Evolutionary conservation across 2,797 vertebrate species (phyloP).

Genomic region (Sphenodon punctatus): DNA sequence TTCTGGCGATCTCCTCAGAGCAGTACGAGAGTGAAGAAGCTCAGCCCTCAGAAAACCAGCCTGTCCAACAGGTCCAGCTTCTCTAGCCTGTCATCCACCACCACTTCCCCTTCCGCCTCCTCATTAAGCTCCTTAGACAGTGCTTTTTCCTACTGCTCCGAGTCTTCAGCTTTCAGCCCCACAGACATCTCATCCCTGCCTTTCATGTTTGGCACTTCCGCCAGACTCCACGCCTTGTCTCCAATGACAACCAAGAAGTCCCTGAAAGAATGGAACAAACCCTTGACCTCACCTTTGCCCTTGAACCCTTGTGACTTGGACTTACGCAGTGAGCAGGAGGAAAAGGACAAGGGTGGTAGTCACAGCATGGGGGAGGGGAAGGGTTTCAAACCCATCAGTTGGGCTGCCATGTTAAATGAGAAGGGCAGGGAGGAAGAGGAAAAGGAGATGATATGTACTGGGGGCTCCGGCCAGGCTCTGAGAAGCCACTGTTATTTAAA

Average conservation of each 20-base stretch:
- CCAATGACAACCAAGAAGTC: conserved; percentile 63
- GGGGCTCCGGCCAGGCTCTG: neutral
- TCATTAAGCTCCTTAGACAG: conserved; percentile 81
- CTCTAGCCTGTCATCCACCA: conserved; percentile 78
- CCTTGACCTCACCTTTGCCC: conserved; percentile 46
- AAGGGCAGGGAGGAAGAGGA: neutral
- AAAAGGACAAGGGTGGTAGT: conserved; percentile 29
- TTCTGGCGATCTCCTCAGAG: conserved; percentile 65
- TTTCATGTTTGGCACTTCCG: conserved; percentile 74
- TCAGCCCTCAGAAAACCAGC: conserved; percentile 57
- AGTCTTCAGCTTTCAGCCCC: conserved; percentile 73
- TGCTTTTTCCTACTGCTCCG: conserved; percentile 77
- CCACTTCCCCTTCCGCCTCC: conserved; percentile 77
- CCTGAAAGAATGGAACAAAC: conserved; percentile 66
- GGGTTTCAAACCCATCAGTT: neutral
- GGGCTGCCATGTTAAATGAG: neutral
- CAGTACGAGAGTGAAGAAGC: conserved; percentile 52
- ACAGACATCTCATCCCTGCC: conserved; percentile 61
- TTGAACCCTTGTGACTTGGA: conserved; percentile 14
- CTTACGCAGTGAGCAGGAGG: conserved; percentile 25
- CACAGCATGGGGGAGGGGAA: neutral
- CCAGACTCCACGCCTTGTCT: conserved; percentile 67
- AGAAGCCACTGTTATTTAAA: neutral
- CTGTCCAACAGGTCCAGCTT: conserved; percentile 74
- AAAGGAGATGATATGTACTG: neutral